These are phyloP conservation scores for Scomber colias DNA, from an alignment of 2,113 vertebrate genomes.

Conservation along the genomic window DNA sequence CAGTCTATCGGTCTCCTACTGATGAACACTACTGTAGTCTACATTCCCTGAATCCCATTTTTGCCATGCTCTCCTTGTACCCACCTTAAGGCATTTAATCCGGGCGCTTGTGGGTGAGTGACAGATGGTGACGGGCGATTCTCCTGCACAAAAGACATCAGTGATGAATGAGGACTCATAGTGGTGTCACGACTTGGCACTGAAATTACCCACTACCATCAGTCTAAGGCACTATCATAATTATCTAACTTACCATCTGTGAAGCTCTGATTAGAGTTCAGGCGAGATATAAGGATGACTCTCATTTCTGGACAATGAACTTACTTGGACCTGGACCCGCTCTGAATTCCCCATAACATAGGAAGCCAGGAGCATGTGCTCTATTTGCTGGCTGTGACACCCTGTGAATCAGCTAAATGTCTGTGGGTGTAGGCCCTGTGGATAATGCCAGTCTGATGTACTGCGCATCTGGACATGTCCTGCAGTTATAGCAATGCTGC, in stretches of 20 bases:
- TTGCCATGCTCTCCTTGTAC: not conserved
- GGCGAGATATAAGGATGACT: constrained; percentile 3
- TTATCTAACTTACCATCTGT: constrained; percentile 37
- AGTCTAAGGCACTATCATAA: constrained; percentile 23
- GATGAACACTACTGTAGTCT: not conserved
- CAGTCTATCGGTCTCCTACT: not conserved
- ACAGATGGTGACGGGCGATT: constrained; percentile 56
- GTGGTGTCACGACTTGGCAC: constrained; percentile 30
- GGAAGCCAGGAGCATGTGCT: constrained; percentile 3
- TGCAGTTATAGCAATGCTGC: constrained; percentile 22
- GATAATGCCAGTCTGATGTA: constrained; percentile 17
- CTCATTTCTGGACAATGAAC: constrained; percentile 1
- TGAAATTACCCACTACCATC: constrained; percentile 34
- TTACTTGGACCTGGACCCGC: constrained; percentile 22
- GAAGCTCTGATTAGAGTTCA: not conserved
- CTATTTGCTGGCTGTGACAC: constrained; percentile 30
- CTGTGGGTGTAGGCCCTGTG: constrained; percentile 39
- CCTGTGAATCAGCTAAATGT: constrained; percentile 36
- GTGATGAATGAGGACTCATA: constrained; percentile 53
- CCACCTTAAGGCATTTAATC: not conserved
- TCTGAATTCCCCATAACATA: constrained; percentile 14
- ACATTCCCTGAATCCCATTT: not conserved
- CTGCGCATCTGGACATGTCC: constrained; percentile 58
- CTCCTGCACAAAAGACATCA: constrained; percentile 38
- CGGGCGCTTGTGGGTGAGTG: constrained; percentile 14